These are phyloP conservation scores for Diabrotica undecimpunctata DNA, from an alignment of 1,140 invertebrate genomes.

Conservation along the genomic window DNA sequence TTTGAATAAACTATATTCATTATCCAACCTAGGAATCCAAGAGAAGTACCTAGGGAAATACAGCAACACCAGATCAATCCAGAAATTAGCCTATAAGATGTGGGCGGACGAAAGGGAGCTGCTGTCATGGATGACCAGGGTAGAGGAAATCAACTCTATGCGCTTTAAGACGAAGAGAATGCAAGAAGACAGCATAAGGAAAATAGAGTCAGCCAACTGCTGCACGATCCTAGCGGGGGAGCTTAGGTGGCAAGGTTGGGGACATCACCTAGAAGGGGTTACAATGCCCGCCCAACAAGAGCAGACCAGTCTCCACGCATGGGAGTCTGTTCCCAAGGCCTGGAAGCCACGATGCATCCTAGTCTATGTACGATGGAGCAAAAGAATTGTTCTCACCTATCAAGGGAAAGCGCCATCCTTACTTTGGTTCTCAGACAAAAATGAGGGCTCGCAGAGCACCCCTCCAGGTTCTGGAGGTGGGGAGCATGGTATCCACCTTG, in stretches of 20 bases:
- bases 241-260: not conserved
- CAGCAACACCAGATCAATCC: too few species aligned
- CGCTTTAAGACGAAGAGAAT: too few species aligned
- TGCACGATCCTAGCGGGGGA: not conserved
- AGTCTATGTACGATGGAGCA: too few species aligned
- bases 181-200: not conserved
- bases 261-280: not conserved
- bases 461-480: not conserved
- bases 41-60: too few species aligned
- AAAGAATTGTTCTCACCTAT: too few species aligned
- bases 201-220: too few species aligned
- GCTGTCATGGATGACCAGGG: not conserved
- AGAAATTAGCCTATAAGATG: too few species aligned
- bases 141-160: not conserved
- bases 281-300: not conserved
- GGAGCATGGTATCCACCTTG: not conserved
- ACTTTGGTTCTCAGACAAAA: not conserved
- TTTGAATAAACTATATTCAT: too few species aligned
- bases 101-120: not conserved
- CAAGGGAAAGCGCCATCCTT: not conserved
- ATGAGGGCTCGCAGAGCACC: not conserved
- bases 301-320: not conserved
- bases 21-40: too few species aligned
- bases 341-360: not conserved
- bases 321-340: not conserved